Base-by-base conservation (phyloP, 2,113 vertebrate species). In the Stigmatopora nigra region DNA sequence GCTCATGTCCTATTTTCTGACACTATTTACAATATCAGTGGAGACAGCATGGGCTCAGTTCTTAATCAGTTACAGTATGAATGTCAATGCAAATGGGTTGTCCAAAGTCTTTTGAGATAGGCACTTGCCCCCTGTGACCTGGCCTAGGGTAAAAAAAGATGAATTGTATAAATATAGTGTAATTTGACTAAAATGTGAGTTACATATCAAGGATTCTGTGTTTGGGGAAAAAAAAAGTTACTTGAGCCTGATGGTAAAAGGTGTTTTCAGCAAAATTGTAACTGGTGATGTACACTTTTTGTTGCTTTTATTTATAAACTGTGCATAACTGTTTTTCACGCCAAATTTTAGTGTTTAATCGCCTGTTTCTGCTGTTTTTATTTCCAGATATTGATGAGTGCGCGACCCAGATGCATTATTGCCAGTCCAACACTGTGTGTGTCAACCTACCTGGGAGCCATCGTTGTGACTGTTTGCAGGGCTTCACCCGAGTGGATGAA, bases 371-470 rank as follows among this genome's bases (percentile, higher is more conserved):
- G 25, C 47, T 81, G 25, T 75, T 76, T 80, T 16, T 88, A 69
- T 65, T 61, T 45, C 45, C 88, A 98, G 95, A 98, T 90, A 93
- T 97, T 2, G 95, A 98, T 22, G 95, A 98, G 80, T 98, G 96
- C 15, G 89, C 92, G 1, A 94, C 92, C 51, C 94, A 94, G 89
- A 95, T 94, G 92, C 94, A 98, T 84, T 98, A 96, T 35, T 98
- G 96, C 73, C 95, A 95, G 49, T 91, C 93, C 83, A 96, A 98
- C 71, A 97, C 95, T 0, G 84, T 91, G 67, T 98, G 96, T 0
- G 89, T 95, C 17, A 98, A 98, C 85, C 68, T 97, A 73, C 93
- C 94, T 0, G 95, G 95, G 0, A 87, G 91, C 44, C 95, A 97
- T 81, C 94, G 92, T 60, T 98, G 95, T 46, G 94, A 98, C 84